Conservation (phyloP, 2,888 invertebrate species). For the Lasioglossum vierecki region DNA sequence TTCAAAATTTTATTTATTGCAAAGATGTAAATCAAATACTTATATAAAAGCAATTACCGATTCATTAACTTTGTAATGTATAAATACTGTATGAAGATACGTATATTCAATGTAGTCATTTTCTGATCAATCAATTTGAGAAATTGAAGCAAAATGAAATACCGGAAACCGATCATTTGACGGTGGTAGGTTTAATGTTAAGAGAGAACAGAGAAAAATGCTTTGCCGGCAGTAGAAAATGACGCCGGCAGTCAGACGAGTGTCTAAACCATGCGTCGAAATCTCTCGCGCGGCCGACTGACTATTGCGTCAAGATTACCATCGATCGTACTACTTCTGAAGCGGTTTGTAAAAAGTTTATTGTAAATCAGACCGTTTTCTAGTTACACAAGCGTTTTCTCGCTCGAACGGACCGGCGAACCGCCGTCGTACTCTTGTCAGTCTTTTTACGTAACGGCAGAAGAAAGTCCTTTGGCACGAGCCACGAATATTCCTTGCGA, state of each 20-base stretch:
- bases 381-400: slow-evolving; percentile 67
- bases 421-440: slow-evolving; percentile 42
- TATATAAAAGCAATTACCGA: too few relatives aligned
- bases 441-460: slow-evolving; percentile 65
- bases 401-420: slow-evolving; percentile 57
- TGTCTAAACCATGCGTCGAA: not conserved
- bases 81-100: too few relatives aligned
- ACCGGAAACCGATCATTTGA: too few relatives aligned
- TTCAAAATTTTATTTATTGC: too few relatives aligned
- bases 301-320: not conserved
- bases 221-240: not conserved
- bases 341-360: not conserved
- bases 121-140: too few relatives aligned
- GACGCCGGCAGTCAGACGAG: not conserved
- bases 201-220: not conserved
- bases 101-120: too few relatives aligned
- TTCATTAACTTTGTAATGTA: too few relatives aligned
- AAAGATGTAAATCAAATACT: too few relatives aligned
- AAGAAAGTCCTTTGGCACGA: slow-evolving; percentile 48
- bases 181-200: too few relatives aligned
- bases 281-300: not conserved
- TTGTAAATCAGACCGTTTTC: slow-evolving; percentile 52
- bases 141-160: too few relatives aligned
- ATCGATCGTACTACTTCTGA: not conserved
- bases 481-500: not conserved